Evolutionary conservation across 2,888 invertebrate genomes (phyloP), one percentile per base, ranked within the genome.

Genomic region (Drosophila lutescens): DNA sequence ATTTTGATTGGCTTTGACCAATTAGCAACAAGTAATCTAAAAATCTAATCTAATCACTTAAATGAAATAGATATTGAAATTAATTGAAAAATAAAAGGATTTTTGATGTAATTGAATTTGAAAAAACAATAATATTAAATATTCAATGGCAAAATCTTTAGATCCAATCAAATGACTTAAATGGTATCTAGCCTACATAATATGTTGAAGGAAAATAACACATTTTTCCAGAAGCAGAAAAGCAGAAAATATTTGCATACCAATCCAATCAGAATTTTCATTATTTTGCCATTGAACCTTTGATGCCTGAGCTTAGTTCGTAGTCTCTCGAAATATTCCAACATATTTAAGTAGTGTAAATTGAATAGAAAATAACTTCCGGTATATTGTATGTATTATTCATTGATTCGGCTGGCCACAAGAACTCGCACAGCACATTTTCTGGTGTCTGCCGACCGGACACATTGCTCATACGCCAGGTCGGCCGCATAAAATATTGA

Each of bases 401-500:
- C 46, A 69, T 17, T 47, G 62, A 34, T 47, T 41, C 26, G 41
- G 62, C 32, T 46, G 55, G 47, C 54, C 54, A n/a, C 46, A 54
- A 54, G 60, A 30, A 32, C 43, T 66, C 13, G 49, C n/a, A 43
- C 47, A 47, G 47, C 46, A 49, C 46, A 49, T 41, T 67, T 67
- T 53, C 40, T 36, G 63, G 30, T 32, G 32, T 50, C 23, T 26
- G n/a, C 12, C 38, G 40, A 15, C 67, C 6, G 53, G 43, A 30
- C 49, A 49, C 55, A 51, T 68, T 68, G 68, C 67, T 69, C 69
- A 68, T 68, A 68, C 67, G 67, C 69, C 69, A 49, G 41, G 49
- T 68, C 8, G 34, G 57, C 50, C 56, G 55, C 59, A 73, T 73
- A 66, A 73, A 73, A 73, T 73, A 73, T 73, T 73, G 58, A 55